Evolutionary conservation across 1,140 invertebrate species (phyloP), one percentile per base, ranked within the genome.

Genomic region (Calosoma granatense): DNA sequence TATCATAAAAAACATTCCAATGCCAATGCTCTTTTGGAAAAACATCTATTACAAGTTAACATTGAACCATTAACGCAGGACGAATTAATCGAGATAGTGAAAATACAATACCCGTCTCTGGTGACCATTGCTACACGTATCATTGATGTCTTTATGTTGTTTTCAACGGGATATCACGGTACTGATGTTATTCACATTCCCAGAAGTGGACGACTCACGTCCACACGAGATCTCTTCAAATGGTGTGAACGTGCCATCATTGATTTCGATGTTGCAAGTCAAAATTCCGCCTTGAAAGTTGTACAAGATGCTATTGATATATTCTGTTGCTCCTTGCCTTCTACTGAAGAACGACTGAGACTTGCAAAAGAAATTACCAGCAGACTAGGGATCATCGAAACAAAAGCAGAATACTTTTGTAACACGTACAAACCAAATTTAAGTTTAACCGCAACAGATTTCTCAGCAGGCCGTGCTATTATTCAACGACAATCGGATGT

Each of bases 291-390:
- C 2, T 74, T 87, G 20, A 85, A 85, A 70, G 82, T 93, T 1
- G 83, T 94, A 56, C 88, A 93, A 74, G 88, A 97, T 76, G 92
- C 92, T 0, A 80, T 94, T 20, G 93, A 97, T 73, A 85, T 95
- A 62, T 97, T 97, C 70, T 88, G 87, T 62, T 86, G 83, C 61
- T 88, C 85, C 19, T 78, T 89, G 14, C 70, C 82, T 1, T 79
- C 85, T 59, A 71, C 77, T 58, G 79, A 77, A 56, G 69, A 81
- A 59, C 77, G 85, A 63, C 63, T 90, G 22, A 73, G 78, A 54
- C 67, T 92, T 9, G 85, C 89, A 1, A 82, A 81, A 62, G 79
- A 81, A 53, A 85, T 97, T 61, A 86, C 86, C 6, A 79, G 83
- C n/a, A 85, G 83, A 66, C 74, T 97, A 51, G 93, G 93, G 51